These are phyloP conservation scores for Pseudomyrmex pallidus DNA, from an alignment of 1,140 invertebrate genomes.

Conservation along the genomic window DNA sequence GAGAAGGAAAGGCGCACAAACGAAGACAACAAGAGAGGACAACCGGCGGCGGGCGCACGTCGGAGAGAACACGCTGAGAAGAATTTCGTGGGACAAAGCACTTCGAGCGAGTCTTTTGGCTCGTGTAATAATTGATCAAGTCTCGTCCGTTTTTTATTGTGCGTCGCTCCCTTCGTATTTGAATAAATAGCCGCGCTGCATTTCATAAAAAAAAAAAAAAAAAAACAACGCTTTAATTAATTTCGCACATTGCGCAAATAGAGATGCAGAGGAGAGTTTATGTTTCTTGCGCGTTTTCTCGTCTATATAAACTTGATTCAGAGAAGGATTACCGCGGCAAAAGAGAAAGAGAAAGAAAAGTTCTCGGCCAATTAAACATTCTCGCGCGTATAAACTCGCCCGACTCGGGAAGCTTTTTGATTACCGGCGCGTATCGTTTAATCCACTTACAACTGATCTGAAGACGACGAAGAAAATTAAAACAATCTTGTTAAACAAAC, in stretches of 20 bases:
- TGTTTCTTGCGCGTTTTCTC: too few relatives aligned
- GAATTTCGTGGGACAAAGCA: constrained; percentile 68
- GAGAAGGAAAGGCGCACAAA: constrained; percentile 23
- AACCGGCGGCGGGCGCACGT: neutral
- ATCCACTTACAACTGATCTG: neutral
- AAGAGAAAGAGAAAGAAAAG: neutral
- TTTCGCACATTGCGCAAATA: too few relatives aligned
- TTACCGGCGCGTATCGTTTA: neutral
- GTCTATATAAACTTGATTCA: too few relatives aligned
- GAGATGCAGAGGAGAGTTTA: too few relatives aligned
- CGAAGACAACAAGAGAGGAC: neutral
- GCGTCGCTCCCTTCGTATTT: too few relatives aligned
- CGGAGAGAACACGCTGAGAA: neutral
- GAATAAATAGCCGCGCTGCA: too few relatives aligned
- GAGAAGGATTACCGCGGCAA: too few relatives aligned
- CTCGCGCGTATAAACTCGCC: too few relatives aligned
- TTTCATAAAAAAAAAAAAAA: too few relatives aligned
- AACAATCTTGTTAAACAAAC: too few relatives aligned
- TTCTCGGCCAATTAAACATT: constrained; percentile 10
- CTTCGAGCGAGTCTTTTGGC: constrained; percentile 37
- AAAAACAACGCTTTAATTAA: too few relatives aligned
- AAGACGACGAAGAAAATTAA: too few relatives aligned
- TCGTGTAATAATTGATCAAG: constrained; percentile 66
- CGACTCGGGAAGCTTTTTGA: constrained; percentile 7
- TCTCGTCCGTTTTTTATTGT: constrained; percentile 38